Evolutionary conservation across 2,888 invertebrate genomes (phyloP).

Genomic region (Sycophila texana): DNA sequence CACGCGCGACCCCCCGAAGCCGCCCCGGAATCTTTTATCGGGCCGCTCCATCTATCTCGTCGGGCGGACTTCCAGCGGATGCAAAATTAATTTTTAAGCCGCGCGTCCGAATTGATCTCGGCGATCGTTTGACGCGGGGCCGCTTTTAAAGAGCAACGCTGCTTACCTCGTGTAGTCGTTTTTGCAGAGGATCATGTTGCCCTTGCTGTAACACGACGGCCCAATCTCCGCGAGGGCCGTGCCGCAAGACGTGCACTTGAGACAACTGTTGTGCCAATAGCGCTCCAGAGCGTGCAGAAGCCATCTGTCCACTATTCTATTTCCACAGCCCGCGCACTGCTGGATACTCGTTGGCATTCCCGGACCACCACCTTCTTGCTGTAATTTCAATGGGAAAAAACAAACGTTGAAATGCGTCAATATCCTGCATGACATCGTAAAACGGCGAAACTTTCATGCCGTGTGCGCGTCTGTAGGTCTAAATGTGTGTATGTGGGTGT

Average conservation of each 20-base stretch:
- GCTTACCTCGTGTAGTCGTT: slow-evolving; percentile 95
- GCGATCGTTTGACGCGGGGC: not conserved
- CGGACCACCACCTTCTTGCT: slow-evolving; percentile 73
- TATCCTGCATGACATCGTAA: not conserved
- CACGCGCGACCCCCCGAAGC: slow-evolving; percentile 50
- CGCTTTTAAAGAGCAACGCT: not conserved
- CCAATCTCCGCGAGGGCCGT: slow-evolving; percentile 94
- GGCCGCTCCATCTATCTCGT: not conserved
- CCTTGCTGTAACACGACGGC: slow-evolving; percentile 93
- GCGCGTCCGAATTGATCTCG: slow-evolving; percentile 22
- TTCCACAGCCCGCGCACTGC: slow-evolving; percentile 93
- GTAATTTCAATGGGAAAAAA: slow-evolving; percentile 60
- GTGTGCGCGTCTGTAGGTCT: not conserved
- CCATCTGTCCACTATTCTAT: slow-evolving; percentile 94
- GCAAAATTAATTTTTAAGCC: slow-evolving; percentile 17
- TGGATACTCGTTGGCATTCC: slow-evolving; percentile 78
- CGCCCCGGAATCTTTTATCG: slow-evolving; percentile 32
- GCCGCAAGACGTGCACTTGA: slow-evolving; percentile 95
- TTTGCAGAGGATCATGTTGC: slow-evolving; percentile 96
- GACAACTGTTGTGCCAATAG: slow-evolving; percentile 97
- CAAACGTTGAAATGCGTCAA: slow-evolving; percentile 15
- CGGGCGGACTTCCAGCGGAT: no score
- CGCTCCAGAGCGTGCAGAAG: slow-evolving; percentile 94
- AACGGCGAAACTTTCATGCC: not conserved
- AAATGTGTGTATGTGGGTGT: not conserved